Evolutionary conservation across 1,140 invertebrate species (phyloP), one percentile per base, ranked within the genome.

Genomic region (Cydia pomonella): DNA sequence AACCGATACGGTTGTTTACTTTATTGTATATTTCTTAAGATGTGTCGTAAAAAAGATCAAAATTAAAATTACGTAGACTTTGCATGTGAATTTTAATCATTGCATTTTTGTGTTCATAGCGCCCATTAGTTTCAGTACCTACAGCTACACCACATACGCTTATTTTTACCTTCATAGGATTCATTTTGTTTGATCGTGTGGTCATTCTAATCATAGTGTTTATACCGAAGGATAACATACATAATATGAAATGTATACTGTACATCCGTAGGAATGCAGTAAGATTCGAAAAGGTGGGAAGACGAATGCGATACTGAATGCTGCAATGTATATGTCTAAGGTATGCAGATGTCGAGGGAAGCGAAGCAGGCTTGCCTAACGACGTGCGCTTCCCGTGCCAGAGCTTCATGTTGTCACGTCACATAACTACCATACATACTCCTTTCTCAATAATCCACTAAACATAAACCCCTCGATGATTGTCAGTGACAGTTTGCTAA

Each of bases 271-370:
- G 93, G 92, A 93, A 73, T 92, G 92, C 88, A 93, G 92, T 93
- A 92, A 88, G 80, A 92, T 93, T 86, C 82, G 90, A 81, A 93
- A 92, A 86, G 83, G 85, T 84, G 88, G 84, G 74, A 83, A 82
- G 82, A 88, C 90, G 80, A 93, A 92, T 86, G 84, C 89, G 47
- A 91, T 93, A 84, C 87, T 93, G 88, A 93, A 93, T 86, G 93
- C 93, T 77, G 92, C 93, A 78, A 82, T 92, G 82, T 93, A 89
- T 90, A 90, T 93, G 84, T 93, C 92, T 66, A 90, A 93, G 89
- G 91, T 93, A 92, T 87, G 90, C 87, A 77, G 78, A 78, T 79
- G 81, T 84, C 79, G 77, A 77, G 81, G 82, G 73, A 79, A 77
- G 81, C 80, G 82, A 80, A 75, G 75, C 71, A 69, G 73, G 78